phyloP scores from a whole-genome alignment of 2,113 vertebrate genomes.

The Telmatochromis sp. region DNA sequence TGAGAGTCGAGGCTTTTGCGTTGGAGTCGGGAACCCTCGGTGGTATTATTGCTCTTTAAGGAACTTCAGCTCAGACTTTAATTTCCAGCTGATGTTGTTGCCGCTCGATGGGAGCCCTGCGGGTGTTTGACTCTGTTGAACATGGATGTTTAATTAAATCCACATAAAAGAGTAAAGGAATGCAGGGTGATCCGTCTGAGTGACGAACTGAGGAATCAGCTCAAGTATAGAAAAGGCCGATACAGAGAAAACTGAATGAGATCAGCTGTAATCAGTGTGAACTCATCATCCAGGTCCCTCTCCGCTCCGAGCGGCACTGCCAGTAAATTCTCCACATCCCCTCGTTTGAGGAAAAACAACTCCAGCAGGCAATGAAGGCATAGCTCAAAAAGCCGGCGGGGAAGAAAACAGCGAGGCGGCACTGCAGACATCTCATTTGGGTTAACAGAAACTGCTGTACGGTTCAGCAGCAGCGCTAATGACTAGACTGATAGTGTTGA shows the following conservation, averaged over 20 bases:
- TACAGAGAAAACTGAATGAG: neutral
- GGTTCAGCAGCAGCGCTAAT: constrained; percentile 51
- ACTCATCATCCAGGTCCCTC: neutral
- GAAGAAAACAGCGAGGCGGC: neutral
- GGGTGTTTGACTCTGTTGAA: neutral
- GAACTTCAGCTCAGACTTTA: neutral
- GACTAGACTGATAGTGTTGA: constrained; percentile 42
- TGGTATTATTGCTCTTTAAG: neutral
- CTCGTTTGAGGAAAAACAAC: neutral
- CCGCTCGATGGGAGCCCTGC: neutral
- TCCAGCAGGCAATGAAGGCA: constrained; percentile 32
- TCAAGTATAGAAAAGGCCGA: neutral
- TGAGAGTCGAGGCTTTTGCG: neutral
- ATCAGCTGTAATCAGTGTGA: neutral
- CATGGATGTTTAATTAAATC: neutral
- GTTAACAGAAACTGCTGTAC: constrained; percentile 40
- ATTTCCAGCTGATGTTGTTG: neutral
- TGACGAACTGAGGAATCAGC: neutral
- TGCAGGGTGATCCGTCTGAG: neutral
- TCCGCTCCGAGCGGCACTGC: neutral
- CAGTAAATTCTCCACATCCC: neutral
- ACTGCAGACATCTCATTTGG: constrained; percentile 45
- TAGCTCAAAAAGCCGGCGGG: constrained; percentile 18
- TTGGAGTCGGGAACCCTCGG: neutral
- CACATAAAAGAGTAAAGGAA: neutral